Evolutionary conservation across 2,113 vertebrate genomes (phyloP).

Genomic region (Gobiocypris rarus): DNA sequence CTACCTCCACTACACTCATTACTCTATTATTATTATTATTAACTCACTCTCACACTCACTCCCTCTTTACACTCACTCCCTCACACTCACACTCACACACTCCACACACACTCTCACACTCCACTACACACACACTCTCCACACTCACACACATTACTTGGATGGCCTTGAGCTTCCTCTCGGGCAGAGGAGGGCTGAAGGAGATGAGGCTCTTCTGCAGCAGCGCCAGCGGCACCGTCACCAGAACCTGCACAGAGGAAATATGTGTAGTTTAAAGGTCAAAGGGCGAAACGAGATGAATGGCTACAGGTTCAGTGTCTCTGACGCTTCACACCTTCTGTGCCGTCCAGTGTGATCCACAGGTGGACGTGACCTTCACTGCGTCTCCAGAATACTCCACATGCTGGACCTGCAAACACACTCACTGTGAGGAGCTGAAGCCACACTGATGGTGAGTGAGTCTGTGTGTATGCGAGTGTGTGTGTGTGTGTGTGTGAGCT

Average conservation of each 20-base stretch:
- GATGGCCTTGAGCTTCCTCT: constrained; percentile 95
- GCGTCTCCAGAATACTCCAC: constrained; percentile 90
- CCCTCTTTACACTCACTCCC: too few relatives aligned
- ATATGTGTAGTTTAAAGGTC: too few relatives aligned
- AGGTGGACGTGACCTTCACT: constrained; percentile 82
- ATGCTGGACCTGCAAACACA: constrained; percentile 74
- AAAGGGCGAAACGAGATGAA: too few relatives aligned
- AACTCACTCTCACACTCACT: too few relatives aligned
- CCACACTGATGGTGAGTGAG: too few relatives aligned
- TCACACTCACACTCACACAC: too few relatives aligned
- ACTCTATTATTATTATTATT: too few relatives aligned
- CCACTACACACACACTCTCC: too few relatives aligned
- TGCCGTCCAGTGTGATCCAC: constrained; percentile 81
- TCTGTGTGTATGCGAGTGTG: neutral
- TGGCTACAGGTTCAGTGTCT: too few relatives aligned
- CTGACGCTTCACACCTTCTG: constrained; percentile 82
- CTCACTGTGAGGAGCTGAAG: neutral
- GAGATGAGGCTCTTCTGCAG: constrained; percentile 91
- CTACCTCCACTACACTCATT: too few relatives aligned
- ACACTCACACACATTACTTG: too few relatives aligned
- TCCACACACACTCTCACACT: constrained; percentile 63
- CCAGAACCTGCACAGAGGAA: constrained; percentile 79
- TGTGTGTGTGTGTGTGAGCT: neutral
- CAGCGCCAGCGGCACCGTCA: constrained; percentile 88
- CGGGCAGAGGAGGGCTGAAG: constrained; percentile 87